phyloP scores from a whole-genome alignment of 2,113 vertebrate genomes.

The Trachemys scripta region DNA sequence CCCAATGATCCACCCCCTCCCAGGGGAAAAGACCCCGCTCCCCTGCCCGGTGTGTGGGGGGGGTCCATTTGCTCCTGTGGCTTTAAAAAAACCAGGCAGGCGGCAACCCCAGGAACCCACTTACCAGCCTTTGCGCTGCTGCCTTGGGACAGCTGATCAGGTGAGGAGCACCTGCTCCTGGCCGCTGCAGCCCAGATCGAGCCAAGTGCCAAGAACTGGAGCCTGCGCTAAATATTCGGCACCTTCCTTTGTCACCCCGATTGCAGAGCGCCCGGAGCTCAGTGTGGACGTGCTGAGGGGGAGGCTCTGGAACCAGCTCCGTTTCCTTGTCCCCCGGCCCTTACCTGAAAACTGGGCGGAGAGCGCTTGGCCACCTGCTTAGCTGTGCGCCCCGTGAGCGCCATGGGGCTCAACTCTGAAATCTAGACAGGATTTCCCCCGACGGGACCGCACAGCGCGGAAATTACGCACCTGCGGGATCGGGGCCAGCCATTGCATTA shows the following conservation, averaged over 20 bases:
- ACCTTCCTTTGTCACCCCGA: no score
- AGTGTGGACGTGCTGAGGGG: neutral
- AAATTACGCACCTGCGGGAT: neutral
- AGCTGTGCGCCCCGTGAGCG: no score
- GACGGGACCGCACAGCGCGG: no score
- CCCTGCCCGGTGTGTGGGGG: neutral
- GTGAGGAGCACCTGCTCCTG: constrained; percentile 56
- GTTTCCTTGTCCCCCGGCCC: no score
- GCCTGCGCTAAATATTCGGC: neutral
- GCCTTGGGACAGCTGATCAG: neutral
- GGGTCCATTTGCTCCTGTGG: neutral
- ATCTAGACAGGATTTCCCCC: neutral
- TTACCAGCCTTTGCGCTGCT: neutral
- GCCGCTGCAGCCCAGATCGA: neutral
- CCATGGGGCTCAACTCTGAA: no score
- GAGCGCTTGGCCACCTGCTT: no score
- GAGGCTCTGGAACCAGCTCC: no score
- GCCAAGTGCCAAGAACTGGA: neutral
- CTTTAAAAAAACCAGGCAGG: neutral
- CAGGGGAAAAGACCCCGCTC: neutral
- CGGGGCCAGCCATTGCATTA: neutral
- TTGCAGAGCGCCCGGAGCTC: neutral
- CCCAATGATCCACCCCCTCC: no score
- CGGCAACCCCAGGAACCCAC: neutral
- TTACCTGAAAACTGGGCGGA: no score